Evolutionary conservation across 2,797 vertebrate species (phyloP).

Genomic region (Huso huso): DNA sequence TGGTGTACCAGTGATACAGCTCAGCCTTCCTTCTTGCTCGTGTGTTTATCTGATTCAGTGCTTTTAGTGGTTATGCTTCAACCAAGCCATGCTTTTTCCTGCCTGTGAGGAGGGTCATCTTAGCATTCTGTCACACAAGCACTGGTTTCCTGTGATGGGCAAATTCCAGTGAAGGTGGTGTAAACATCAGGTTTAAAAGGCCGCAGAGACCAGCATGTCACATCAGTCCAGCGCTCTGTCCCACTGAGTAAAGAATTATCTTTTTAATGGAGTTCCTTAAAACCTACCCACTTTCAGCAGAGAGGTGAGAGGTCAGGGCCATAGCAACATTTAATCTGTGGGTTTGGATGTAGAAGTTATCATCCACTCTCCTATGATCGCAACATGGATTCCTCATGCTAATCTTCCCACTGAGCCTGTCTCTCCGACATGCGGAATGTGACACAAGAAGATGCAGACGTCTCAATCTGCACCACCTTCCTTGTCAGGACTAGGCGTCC

Average conservation of each 20-base stretch:
- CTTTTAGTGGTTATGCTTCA: too few relatives aligned
- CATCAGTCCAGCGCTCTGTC: constrained; percentile 13
- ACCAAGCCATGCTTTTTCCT: too few relatives aligned
- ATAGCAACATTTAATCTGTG: constrained; percentile 19
- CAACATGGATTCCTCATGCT: not conserved
- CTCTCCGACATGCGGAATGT: constrained; percentile 1
- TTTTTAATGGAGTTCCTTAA: constrained; percentile 11
- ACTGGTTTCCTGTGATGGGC: not conserved
- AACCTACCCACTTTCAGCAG: constrained; percentile 24
- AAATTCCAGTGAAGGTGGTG: constrained; percentile 4
- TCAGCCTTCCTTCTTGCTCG: too few relatives aligned
- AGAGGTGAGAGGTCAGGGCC: constrained; percentile 26
- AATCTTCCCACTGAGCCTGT: not conserved
- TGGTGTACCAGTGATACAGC: too few relatives aligned
- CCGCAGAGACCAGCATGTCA: not conserved
- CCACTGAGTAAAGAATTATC: constrained; percentile 5
- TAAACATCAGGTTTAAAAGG: not conserved
- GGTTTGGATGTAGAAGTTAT: constrained; percentile 9
- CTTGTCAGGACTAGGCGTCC: not conserved
- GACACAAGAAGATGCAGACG: not conserved
- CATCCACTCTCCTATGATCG: constrained; percentile 5
- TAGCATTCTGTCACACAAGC: too few relatives aligned
- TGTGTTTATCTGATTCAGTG: too few relatives aligned
- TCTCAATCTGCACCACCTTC: not conserved
- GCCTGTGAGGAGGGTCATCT: too few relatives aligned